Percentiles rank a stretch among this genome's conserved stretches.
Conservation (phyloP, 2,888 invertebrate species). For the Catocala sponsa region DNA sequence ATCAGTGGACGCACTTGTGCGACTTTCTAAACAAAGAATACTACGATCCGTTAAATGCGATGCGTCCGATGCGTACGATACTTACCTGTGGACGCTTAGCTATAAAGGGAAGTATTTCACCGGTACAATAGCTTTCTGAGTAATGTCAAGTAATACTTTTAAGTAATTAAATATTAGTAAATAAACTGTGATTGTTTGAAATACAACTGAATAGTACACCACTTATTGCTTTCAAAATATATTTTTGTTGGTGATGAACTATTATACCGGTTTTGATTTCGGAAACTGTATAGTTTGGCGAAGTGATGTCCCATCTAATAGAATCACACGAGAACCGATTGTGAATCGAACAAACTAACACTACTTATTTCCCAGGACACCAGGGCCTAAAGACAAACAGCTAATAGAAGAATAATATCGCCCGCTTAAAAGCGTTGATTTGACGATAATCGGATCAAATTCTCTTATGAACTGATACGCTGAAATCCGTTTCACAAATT, state of each 20-base stretch:
- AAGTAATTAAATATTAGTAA: too few species aligned
- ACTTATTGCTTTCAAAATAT: too few species aligned
- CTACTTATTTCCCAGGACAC: slow-evolving; percentile 52
- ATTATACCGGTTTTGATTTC: slow-evolving; percentile 49
- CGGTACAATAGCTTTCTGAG: slow-evolving; percentile 48
- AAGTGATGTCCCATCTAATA: slow-evolving; percentile 44
- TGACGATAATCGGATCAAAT: neutral
- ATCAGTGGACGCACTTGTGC: too few species aligned
- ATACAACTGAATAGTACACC: neutral
- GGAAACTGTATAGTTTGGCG: slow-evolving; percentile 31
- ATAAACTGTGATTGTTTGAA: neutral
- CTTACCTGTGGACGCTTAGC: too few species aligned
- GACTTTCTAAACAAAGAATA: too few species aligned
- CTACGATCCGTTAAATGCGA: too few species aligned
- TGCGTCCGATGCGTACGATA: too few species aligned
- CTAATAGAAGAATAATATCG: slow-evolving; percentile 50
- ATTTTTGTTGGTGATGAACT: slow-evolving; percentile 17
- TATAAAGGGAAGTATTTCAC: slow-evolving; percentile 41
- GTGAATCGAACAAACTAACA: slow-evolving; percentile 45
- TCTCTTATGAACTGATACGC: neutral
- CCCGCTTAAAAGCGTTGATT: slow-evolving; percentile 37
- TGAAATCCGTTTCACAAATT: neutral
- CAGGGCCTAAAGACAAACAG: slow-evolving; percentile 48
- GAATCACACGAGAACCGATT: slow-evolving; percentile 28
- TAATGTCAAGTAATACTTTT: neutral